These are phyloP conservation scores for Larimichthys polyactis DNA, from an alignment of 2,113 vertebrate species.

Conservation along the genomic window DNA sequence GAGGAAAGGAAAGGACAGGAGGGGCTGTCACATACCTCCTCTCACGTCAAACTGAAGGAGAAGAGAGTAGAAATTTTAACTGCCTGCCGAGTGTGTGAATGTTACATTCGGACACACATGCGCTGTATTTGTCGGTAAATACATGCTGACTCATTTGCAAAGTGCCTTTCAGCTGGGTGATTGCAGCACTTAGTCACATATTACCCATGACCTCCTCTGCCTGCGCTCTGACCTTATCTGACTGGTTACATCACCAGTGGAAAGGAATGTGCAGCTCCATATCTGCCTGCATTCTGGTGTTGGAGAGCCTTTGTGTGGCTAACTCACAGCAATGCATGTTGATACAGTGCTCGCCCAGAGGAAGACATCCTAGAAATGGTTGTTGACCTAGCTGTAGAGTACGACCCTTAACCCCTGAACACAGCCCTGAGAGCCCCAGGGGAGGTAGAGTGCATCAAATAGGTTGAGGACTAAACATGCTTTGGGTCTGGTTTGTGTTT, in stretches of 20 bases:
- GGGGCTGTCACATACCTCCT: slow-evolving; percentile 48
- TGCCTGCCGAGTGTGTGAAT: slow-evolving; percentile 23
- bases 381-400: slow-evolving; percentile 56
- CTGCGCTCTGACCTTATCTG: slow-evolving; percentile 71
- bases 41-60: slow-evolving; percentile 43
- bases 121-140: slow-evolving; percentile 54
- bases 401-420: slow-evolving; percentile 47
- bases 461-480: slow-evolving; percentile 36
- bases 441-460: slow-evolving; percentile 32
- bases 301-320: slow-evolving; percentile 38
- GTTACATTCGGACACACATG: slow-evolving; percentile 21
- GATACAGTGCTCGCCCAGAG: slow-evolving; percentile 51
- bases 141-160: slow-evolving; percentile 68
- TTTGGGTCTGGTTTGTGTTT: slow-evolving; percentile 36
- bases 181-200: slow-evolving; percentile 80
- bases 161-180: slow-evolving; percentile 72
- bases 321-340: slow-evolving; percentile 48
- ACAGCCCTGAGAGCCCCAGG: slow-evolving; percentile 22
- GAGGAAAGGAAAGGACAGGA: slow-evolving; percentile 44
- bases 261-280: slow-evolving; percentile 69
- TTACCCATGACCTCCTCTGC: slow-evolving; percentile 72
- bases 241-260: slow-evolving; percentile 77
- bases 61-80: slow-evolving; percentile 31
- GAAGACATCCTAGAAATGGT: slow-evolving; percentile 55
- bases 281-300: slow-evolving; percentile 61